A percentile compares a stretch with the other conserved stretches of the same genome.
Conservation (phyloP, 1,140 invertebrate genomes). For the Drosophila willistoni region DNA sequence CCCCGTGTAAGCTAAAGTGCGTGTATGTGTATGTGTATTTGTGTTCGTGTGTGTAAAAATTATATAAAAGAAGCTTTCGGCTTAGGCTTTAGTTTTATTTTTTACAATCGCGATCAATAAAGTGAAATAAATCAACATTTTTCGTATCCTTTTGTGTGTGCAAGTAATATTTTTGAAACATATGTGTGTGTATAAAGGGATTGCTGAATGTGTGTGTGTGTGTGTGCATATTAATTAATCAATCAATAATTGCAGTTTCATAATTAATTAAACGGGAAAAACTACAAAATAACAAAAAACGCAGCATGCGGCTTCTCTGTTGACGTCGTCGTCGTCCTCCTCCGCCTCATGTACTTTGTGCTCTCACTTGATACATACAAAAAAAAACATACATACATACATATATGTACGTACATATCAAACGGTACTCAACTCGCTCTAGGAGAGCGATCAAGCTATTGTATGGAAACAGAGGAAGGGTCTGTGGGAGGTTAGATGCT, state of each 20-base stretch:
- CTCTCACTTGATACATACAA: slow-evolving; percentile 57
- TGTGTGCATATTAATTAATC: slow-evolving; percentile 9
- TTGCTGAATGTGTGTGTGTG: not conserved
- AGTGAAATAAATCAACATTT: slow-evolving; percentile 15
- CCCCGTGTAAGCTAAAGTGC: slow-evolving; percentile 50
- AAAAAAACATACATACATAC: slow-evolving; percentile 15
- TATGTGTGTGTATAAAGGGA: not conserved
- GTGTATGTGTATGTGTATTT: slow-evolving; percentile 47
- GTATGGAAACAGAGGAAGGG: not conserved
- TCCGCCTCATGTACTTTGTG: slow-evolving; percentile 43
- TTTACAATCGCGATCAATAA: slow-evolving; percentile 37
- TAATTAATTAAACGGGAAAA: slow-evolving; percentile 16
- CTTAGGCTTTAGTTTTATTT: slow-evolving; percentile 46
- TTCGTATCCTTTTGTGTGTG: not conserved
- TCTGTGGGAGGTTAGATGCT: slow-evolving; percentile 38
- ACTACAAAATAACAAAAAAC: slow-evolving; percentile 22
- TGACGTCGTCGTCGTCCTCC: slow-evolving; percentile 15
- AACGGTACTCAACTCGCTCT: slow-evolving; percentile 51
- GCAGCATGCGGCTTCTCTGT: slow-evolving; percentile 49
- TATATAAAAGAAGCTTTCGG: slow-evolving; percentile 73
- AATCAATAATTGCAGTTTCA: slow-evolving; percentile 30
- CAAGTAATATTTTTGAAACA: too few relatives aligned
- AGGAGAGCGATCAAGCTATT: slow-evolving; percentile 34
- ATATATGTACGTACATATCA: slow-evolving; percentile 1
- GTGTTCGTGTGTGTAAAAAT: slow-evolving; percentile 61